Base-by-base conservation (phyloP, 2,888 invertebrate species). In the Standfussiana lucernea region DNA sequence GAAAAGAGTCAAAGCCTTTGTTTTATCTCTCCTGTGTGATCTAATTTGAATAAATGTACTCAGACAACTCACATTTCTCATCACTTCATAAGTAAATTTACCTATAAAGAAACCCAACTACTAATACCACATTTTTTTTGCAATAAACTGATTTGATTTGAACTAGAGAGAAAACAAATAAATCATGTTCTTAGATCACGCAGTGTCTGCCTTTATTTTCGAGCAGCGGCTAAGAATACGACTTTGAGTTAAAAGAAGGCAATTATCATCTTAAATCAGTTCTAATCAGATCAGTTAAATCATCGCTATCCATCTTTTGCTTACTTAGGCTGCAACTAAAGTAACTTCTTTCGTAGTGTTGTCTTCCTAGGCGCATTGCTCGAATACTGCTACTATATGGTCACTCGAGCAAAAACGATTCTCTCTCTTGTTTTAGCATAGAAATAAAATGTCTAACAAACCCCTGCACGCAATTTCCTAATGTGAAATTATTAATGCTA, bases 401-500 rank as follows among this genome's bases (percentile, higher is more conserved):
- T 24, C 1, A 28, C 47, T 42, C 7, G 15, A 35, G 2, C 21
- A 61, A 61, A 45, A 35, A 21, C n/a, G 35, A 24, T 40, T 62
- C 11, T 8, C 24, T n/a, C 15, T 15, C 18, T 53, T 21, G 32
- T 67, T 72, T 72, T 45, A 15, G 4, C 45, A 66, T 32, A n/a
- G 6, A 62, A 45, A 72, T 72, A 79, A 73, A 73, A 73, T 24
- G 32, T 35, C 59, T 56, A 56, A 40, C 32, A 21, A 53, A 56
- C 40, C 8, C n/a, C n/a, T 35, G 45, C 65, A 78, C 42, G 79
- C 78, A 79, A 45, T 42, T 72, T 61, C n/a, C 32, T 78, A 79
- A 79, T 72, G 66, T 59, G 28, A 79, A 66, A 61, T 79, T 71
- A 71, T 66, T 32, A 62, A 81, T 62, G 56, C 71, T n/a, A 64